Percentiles rank a stretch among this genome's conserved stretches.
phyloP scores from a whole-genome alignment of 2,113 vertebrate genomes.

The Cynocephalus volans region DNA sequence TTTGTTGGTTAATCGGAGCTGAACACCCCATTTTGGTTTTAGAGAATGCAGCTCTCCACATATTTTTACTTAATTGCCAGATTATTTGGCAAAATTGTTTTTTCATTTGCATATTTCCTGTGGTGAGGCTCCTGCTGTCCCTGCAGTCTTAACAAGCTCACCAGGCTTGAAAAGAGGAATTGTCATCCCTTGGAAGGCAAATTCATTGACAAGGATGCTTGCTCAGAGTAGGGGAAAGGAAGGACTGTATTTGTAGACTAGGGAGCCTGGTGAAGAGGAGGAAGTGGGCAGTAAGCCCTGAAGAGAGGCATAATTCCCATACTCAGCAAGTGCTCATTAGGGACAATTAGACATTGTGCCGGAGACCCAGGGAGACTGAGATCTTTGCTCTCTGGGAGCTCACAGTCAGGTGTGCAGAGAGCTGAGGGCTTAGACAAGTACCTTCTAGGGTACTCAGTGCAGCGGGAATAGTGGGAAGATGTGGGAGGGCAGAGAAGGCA shows the following conservation, averaged over 20 bases:
- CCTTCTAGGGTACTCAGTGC: fast-evolving
- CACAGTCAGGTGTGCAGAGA: not conserved
- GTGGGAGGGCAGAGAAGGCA: fast-evolving
- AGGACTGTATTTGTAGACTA: not conserved
- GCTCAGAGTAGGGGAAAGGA: not conserved
- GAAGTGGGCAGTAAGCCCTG: not conserved
- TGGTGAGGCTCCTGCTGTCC: constrained; percentile 59
- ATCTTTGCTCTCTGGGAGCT: not conserved
- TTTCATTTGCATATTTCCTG: constrained; percentile 66
- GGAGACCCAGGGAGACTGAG: not conserved
- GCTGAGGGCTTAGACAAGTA: not conserved
- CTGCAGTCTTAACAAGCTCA: constrained; percentile 52
- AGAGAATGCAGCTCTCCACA: not conserved
- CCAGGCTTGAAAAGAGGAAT: constrained; percentile 87
- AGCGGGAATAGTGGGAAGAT: not conserved
- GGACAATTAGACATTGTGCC: not conserved
- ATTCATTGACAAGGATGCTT: constrained; percentile 23
- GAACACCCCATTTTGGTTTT: not conserved
- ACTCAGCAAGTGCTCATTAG: not conserved
- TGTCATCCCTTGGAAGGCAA: constrained; percentile 64
- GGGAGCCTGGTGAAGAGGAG: constrained; percentile 11
- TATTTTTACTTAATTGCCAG: constrained; percentile 73
- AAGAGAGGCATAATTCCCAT: constrained; percentile 4
- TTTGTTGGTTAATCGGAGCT: constrained; percentile 18
- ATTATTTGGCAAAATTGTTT: constrained; percentile 22